These are phyloP conservation scores for Cynaeus angustus DNA, from an alignment of 2,888 invertebrate species.

Conservation along the genomic window DNA sequence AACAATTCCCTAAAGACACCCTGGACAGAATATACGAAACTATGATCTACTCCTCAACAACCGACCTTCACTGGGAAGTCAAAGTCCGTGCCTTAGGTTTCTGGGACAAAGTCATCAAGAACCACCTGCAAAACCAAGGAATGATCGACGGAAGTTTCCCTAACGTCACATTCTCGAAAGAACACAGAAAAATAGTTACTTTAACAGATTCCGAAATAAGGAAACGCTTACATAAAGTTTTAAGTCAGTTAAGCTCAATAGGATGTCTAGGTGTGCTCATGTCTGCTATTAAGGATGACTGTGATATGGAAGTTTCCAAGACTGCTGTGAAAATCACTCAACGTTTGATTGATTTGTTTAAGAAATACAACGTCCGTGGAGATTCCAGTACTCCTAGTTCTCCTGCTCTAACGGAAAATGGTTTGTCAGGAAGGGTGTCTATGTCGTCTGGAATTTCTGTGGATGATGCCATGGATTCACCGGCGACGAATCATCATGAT, in stretches of 20 bases:
- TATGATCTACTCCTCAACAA: constrained; percentile 79
- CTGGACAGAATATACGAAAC: constrained; percentile 76
- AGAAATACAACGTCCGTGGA: constrained; percentile 74
- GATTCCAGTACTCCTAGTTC: constrained; percentile 55
- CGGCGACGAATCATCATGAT: constrained; percentile 15
- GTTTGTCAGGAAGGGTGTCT: constrained; percentile 17
- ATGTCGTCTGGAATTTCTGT: constrained; percentile 29
- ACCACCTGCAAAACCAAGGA: constrained; percentile 82
- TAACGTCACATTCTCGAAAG: constrained; percentile 85
- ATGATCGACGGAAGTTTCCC: constrained; percentile 89
- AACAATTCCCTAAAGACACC: constrained; percentile 74
- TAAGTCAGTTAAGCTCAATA: constrained; percentile 79
- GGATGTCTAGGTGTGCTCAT: constrained; percentile 83
- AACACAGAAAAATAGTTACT: constrained; percentile 84
- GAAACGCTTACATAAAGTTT: constrained; percentile 77
- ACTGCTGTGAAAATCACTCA: constrained; percentile 75
- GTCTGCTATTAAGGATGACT: constrained; percentile 79
- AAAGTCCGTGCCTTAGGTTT: constrained; percentile 82
- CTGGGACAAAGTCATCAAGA: constrained; percentile 81
- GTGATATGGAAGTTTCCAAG: constrained; percentile 82
- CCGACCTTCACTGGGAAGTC: constrained; percentile 89
- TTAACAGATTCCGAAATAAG: constrained; percentile 80
- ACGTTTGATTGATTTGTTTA: constrained; percentile 74
- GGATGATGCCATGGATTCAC: constrained; percentile 36
- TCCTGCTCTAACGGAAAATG: constrained; percentile 44